Percentiles rank a stretch among this genome's conserved stretches.
Evolutionary conservation across 2,113 vertebrate species (phyloP).

Genomic region (Poicephalus gulielmi): DNA sequence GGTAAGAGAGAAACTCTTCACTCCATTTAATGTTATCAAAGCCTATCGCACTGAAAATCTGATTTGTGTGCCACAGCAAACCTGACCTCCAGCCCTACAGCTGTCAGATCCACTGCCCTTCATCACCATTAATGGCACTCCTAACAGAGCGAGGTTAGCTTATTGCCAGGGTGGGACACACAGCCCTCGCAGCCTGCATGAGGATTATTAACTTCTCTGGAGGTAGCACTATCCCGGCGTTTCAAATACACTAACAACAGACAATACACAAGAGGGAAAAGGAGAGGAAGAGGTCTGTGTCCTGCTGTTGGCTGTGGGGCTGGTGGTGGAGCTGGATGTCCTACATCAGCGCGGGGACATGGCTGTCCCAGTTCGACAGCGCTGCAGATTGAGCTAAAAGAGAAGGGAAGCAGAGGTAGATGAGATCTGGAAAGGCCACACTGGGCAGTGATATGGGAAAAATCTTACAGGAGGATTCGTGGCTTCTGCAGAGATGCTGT

Average conservation of each 20-base stretch:
- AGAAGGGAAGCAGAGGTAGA: background rate
- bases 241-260: background rate
- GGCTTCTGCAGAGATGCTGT: background rate
- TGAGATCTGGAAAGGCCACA: background rate
- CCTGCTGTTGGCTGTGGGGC: background rate
- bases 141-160: background rate
- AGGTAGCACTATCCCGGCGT: accelerated
- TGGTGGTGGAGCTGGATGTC: accelerated
- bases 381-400: background rate
- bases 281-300: background rate
- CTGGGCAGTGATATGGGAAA: background rate
- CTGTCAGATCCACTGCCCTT: background rate
- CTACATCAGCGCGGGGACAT: accelerated
- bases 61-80: background rate
- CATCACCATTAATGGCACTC: background rate
- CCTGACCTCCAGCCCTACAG: background rate
- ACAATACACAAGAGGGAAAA: background rate
- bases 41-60: background rate
- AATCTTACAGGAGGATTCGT: background rate
- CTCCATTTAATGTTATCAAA: slow-evolving; percentile 22
- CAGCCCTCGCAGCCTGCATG: background rate
- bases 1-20: background rate
- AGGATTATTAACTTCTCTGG: background rate
- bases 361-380: accelerated
- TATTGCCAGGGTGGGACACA: background rate